A percentile compares a stretch with the other conserved stretches of the same genome.
phyloP scores from a whole-genome alignment of 2,113 vertebrate species.

The Eudyptes chrysolophus region DNA sequence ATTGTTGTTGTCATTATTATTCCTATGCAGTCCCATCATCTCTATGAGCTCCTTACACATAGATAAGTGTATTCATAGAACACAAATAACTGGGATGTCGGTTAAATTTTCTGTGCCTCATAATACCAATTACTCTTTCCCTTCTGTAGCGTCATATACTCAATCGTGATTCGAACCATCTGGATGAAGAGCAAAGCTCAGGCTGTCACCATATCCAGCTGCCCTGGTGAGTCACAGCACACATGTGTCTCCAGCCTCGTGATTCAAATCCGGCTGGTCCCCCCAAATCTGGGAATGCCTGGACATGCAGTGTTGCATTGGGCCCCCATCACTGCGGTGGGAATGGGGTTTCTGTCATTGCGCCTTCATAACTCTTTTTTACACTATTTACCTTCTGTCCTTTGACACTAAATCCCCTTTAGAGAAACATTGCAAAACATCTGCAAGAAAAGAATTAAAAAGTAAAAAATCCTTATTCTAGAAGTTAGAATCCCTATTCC shows the following conservation, averaged over 20 bases:
- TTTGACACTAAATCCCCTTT: neutral
- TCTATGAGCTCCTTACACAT: neutral
- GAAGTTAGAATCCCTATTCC: neutral
- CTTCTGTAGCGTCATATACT: constrained; percentile 69
- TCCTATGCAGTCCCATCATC: neutral
- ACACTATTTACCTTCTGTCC: neutral
- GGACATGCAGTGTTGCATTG: fast-evolving
- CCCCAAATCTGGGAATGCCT: neutral
- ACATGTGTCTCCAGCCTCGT: neutral
- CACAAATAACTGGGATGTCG: fast-evolving
- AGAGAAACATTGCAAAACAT: neutral
- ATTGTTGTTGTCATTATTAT: neutral
- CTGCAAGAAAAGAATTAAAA: neutral
- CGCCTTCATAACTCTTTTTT: neutral
- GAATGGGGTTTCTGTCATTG: neutral
- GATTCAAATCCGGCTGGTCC: fast-evolving
- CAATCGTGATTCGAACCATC: constrained; percentile 78
- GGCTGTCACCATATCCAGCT: constrained; percentile 66
- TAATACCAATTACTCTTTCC: neutral
- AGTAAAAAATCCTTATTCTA: neutral
- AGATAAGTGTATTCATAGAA: neutral
- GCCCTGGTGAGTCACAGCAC: constrained; percentile 67
- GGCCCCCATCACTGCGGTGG: fast-evolving
- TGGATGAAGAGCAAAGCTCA: constrained; percentile 79
- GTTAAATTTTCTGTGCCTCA: neutral